Percentiles rank a stretch among this genome's conserved stretches.
phyloP scores from a whole-genome alignment of 2,797 vertebrate genomes.

The Rhinichthys osculus region DNA sequence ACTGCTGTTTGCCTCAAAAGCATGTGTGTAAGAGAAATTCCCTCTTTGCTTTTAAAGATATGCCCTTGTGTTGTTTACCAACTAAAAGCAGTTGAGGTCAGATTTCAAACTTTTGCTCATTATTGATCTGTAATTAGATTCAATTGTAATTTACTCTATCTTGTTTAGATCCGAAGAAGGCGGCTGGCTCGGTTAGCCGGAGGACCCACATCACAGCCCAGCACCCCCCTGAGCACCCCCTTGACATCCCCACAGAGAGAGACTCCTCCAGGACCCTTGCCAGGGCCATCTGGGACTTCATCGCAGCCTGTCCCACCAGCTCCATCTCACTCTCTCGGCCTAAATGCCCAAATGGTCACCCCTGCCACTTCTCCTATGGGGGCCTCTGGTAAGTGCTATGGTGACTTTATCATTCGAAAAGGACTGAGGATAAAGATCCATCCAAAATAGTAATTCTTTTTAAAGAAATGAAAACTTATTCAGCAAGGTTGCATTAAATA shows the following conservation, averaged over 20 bases:
- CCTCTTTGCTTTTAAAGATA: neutral
- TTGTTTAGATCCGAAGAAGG: slow-evolving; percentile 90
- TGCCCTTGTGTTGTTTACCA: neutral
- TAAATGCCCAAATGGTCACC: slow-evolving; percentile 91
- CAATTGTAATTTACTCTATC: neutral
- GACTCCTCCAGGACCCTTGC: slow-evolving; percentile 91
- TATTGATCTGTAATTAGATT: slow-evolving; percentile 23
- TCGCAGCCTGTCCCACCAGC: slow-evolving; percentile 84
- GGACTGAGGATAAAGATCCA: neutral
- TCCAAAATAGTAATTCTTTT: neutral
- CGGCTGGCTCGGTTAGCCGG: slow-evolving; percentile 94
- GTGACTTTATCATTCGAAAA: neutral
- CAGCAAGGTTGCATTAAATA: neutral
- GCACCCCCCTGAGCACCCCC: slow-evolving; percentile 92
- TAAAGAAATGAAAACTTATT: neutral
- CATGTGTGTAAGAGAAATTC: neutral
- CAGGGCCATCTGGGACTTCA: slow-evolving; percentile 83
- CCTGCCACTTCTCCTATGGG: slow-evolving; percentile 98
- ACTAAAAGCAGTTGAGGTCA: neutral
- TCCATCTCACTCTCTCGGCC: slow-evolving; percentile 89
- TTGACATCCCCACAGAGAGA: slow-evolving; percentile 97
- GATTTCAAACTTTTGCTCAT: neutral
- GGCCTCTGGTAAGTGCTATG: slow-evolving; percentile 84
- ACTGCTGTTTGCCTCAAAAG: neutral
- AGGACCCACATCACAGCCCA: slow-evolving; percentile 92